Conservation (phyloP, 2,888 invertebrate species). For the Chelonus formosanus region DNA sequence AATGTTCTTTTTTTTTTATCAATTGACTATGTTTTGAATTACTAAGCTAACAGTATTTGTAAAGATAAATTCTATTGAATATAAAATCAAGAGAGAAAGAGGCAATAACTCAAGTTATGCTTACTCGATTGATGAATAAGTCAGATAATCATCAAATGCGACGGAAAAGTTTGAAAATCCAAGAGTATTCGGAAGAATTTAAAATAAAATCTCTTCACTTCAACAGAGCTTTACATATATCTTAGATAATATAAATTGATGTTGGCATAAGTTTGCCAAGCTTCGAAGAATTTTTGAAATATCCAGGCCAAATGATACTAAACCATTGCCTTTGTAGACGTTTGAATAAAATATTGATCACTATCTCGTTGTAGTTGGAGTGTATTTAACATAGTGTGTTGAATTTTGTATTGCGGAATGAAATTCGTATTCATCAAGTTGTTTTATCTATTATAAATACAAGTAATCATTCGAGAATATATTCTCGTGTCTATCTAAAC, state of each 20-base stretch:
- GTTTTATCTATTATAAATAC: conserved; percentile 12
- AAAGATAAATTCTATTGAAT: too few relatives aligned
- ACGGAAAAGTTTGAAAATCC: too few relatives aligned
- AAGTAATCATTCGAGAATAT: neutral
- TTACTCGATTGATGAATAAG: too few relatives aligned
- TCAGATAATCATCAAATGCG: too few relatives aligned
- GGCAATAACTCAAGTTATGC: too few relatives aligned
- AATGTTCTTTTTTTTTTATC: too few relatives aligned
- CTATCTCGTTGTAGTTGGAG: conserved; percentile 4
- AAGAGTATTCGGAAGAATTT: too few relatives aligned
- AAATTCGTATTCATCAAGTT: too few relatives aligned
- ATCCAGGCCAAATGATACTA: conserved; percentile 36
- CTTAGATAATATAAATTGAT: conserved; percentile 10
- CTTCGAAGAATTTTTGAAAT: conserved; percentile 12
- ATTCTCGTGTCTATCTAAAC: conserved; percentile 12
- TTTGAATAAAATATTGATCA: conserved; percentile 49
- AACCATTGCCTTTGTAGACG: conserved; percentile 41
- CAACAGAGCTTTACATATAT: conserved; percentile 7
- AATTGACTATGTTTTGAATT: too few relatives aligned
- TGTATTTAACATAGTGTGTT: neutral
- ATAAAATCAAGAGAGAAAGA: too few relatives aligned
- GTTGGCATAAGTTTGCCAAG: conserved; percentile 38
- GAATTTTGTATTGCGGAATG: conserved; percentile 4
- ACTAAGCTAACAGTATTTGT: too few relatives aligned
- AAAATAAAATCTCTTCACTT: too few relatives aligned